A percentile compares a stretch with the other conserved stretches of the same genome.
Conservation (phyloP, 2,888 invertebrate genomes). For the Craniophora ligustri region DNA sequence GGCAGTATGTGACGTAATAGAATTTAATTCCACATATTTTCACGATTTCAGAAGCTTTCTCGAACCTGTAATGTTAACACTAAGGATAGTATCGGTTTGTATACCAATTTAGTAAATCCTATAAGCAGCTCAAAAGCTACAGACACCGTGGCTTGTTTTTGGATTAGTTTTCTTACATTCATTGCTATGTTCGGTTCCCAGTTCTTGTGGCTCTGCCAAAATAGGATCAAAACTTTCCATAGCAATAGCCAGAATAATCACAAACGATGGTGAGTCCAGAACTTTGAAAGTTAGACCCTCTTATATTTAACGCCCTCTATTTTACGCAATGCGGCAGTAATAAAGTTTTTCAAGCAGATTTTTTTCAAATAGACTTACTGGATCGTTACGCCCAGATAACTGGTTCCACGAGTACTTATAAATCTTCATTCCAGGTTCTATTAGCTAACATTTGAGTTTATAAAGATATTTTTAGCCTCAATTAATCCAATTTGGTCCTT, state of each 20-base stretch:
- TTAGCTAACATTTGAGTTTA: not conserved
- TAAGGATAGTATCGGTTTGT: too few relatives aligned
- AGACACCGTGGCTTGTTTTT: too few relatives aligned
- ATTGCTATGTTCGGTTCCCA: too few relatives aligned
- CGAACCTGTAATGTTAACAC: too few relatives aligned
- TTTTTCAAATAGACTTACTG: conserved; percentile 2
- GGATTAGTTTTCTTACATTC: too few relatives aligned
- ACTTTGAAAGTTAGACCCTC: not conserved
- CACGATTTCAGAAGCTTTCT: too few relatives aligned
- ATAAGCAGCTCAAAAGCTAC: too few relatives aligned
- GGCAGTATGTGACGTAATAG: too few relatives aligned
- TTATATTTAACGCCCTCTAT: conserved; percentile 4
- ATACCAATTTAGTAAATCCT: too few relatives aligned
- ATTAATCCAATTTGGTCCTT: not conserved
- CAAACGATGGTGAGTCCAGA: not conserved
- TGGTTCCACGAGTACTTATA: conserved; percentile 3
- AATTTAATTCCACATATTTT: too few relatives aligned
- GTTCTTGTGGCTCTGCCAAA: too few relatives aligned
- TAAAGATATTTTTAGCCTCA: not conserved
- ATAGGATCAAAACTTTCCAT: not conserved
- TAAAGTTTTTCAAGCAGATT: conserved; percentile 4
- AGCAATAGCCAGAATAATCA: not conserved
- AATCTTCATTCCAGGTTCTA: conserved; percentile 4
- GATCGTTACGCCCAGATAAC: conserved; percentile 6
- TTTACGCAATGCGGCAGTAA: conserved; percentile 41